Percentiles rank a stretch among this genome's conserved stretches.
These are phyloP conservation scores for Eleginops maclovinus DNA, from an alignment of 2,113 vertebrate genomes.

Conservation along the genomic window DNA sequence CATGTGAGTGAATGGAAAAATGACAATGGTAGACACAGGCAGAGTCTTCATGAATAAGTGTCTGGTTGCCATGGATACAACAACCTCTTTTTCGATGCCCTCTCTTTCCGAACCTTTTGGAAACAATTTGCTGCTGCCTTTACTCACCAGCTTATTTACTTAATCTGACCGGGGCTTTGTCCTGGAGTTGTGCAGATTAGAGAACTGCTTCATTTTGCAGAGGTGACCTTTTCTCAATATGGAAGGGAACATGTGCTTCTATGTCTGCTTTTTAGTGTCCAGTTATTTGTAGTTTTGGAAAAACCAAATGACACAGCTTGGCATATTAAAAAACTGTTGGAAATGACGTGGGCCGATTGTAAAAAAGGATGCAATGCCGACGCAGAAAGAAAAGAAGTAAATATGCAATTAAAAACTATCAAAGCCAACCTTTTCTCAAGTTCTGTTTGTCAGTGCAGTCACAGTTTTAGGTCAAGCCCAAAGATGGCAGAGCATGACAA, in stretches of 20 bases:
- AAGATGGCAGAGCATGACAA: slow-evolving; percentile 35
- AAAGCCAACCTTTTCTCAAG: not conserved
- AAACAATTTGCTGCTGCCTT: slow-evolving; percentile 53
- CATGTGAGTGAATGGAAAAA: slow-evolving; percentile 14
- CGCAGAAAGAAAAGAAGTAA: not conserved
- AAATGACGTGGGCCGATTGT: not conserved
- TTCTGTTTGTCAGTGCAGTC: not conserved
- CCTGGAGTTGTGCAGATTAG: slow-evolving; percentile 65
- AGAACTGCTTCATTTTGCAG: slow-evolving; percentile 34
- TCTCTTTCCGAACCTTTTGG: slow-evolving; percentile 49
- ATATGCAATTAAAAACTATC: slow-evolving; percentile 12
- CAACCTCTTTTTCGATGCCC: slow-evolving; percentile 57
- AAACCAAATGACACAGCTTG: not conserved
- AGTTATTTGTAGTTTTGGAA: not conserved
- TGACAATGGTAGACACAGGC: slow-evolving; percentile 30
- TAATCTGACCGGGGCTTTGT: slow-evolving; percentile 70
- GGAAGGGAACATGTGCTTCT: not conserved
- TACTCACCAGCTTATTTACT: slow-evolving; percentile 65
- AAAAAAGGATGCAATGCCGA: not conserved
- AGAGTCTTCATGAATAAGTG: slow-evolving; percentile 62
- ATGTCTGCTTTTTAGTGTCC: slow-evolving; percentile 13
- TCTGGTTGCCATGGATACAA: slow-evolving; percentile 80
- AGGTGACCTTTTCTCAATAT: slow-evolving; percentile 52
- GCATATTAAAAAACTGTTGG: not conserved
- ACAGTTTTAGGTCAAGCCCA: slow-evolving; percentile 36